A percentile compares a stretch with the other conserved stretches of the same genome.
Conservation (phyloP, 2,888 invertebrate genomes). For the Dermolepida albohirtum region DNA sequence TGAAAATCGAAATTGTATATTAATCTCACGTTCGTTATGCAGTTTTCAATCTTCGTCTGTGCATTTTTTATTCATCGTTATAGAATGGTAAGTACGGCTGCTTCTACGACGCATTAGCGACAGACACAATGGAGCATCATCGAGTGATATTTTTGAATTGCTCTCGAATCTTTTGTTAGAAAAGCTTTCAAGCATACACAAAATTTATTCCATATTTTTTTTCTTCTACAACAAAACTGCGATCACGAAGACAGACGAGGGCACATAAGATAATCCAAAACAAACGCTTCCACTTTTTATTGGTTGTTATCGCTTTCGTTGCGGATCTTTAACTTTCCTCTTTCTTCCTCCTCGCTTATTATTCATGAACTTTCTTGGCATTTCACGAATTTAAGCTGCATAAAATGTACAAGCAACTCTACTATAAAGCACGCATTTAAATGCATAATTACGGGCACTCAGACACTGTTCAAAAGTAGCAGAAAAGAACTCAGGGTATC, state of each 20-base stretch:
- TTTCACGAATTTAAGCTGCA: conserved; percentile 24
- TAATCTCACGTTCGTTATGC: too few species aligned
- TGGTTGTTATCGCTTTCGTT: conserved; percentile 9
- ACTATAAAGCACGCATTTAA: conserved; percentile 33
- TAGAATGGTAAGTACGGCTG: not conserved
- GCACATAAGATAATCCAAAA: conserved; percentile 2
- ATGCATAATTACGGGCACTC: conserved; percentile 27
- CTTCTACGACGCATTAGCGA: conserved; percentile 5
- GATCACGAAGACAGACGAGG: not conserved
- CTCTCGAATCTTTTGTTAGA: conserved; percentile 8
- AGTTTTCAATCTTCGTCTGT: too few species aligned
- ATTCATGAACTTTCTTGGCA: conserved; percentile 26
- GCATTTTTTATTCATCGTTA: too few species aligned
- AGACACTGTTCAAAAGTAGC: conserved; percentile 27
- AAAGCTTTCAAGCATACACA: not conserved
- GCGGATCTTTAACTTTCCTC: conserved; percentile 3
- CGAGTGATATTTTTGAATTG: conserved; percentile 3
- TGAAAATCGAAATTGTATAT: too few species aligned
- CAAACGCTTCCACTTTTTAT: conserved; percentile 6
- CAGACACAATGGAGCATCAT: not conserved
- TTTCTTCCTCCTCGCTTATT: conserved; percentile 8
- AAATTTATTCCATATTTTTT: conserved; percentile 3
- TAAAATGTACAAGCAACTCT: conserved; percentile 32
- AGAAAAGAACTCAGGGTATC: conserved; percentile 10
- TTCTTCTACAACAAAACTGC: conserved; percentile 8